Conservation (phyloP, 2,797 vertebrate genomes). For the Manis javanica region DNA sequence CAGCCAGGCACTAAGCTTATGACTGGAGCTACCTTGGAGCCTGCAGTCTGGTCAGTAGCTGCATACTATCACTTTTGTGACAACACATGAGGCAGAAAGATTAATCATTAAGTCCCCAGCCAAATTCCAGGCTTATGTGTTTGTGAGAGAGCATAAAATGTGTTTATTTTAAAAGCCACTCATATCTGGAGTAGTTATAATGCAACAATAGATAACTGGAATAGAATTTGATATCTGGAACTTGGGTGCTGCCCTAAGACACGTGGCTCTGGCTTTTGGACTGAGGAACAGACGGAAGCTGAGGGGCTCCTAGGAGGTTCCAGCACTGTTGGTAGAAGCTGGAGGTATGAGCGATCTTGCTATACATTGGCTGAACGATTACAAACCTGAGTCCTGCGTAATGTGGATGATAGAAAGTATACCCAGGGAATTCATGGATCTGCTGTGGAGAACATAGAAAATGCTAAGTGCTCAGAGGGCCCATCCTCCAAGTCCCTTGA, state of each 20-base stretch:
- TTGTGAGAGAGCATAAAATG: neutral
- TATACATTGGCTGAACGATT: neutral
- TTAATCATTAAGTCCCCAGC: neutral
- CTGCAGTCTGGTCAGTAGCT: no score
- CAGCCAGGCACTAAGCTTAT: neutral
- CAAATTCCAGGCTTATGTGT: neutral
- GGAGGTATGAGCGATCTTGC: no score
- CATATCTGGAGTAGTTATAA: no score
- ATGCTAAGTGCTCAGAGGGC: no score
- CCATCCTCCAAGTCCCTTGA: neutral
- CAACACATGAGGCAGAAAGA: neutral
- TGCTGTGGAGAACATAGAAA: neutral
- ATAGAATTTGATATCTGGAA: neutral
- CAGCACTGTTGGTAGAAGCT: neutral
- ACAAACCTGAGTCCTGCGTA: neutral
- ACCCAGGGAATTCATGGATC: neutral
- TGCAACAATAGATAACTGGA: neutral
- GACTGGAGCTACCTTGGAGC: accelerated
- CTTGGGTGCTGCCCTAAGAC: neutral
- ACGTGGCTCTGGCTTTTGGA: neutral
- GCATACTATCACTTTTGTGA: neutral
- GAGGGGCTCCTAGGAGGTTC: neutral
- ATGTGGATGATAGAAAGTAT: neutral
- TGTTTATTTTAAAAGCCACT: neutral
- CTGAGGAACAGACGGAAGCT: neutral